A percentile compares a stretch with the other conserved stretches of the same genome.
Conservation (phyloP, 2,113 vertebrate species). For the Cichladusa arquata region DNA sequence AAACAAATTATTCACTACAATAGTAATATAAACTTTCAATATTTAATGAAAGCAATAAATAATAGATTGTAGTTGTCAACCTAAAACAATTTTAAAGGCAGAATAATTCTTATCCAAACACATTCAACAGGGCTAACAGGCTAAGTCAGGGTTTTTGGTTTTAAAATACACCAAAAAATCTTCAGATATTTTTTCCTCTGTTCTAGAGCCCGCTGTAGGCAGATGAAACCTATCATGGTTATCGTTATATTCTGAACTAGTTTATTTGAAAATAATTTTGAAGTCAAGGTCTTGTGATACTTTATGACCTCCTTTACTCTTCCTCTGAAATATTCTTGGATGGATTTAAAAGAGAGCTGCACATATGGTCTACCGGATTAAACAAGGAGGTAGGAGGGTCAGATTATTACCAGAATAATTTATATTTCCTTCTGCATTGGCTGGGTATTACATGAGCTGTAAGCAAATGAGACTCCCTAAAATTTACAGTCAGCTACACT, state of each 20-base stretch:
- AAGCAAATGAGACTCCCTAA: not conserved
- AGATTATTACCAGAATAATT: constrained; percentile 65
- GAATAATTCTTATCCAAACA: not conserved
- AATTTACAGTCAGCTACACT: constrained; percentile 11
- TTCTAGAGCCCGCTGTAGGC: not conserved
- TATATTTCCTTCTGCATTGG: constrained; percentile 56
- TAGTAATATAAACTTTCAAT: not conserved
- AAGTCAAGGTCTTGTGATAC: constrained; percentile 45
- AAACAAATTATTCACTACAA: not conserved
- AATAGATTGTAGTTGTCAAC: not conserved
- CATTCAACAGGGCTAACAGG: not conserved
- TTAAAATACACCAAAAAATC: not conserved
- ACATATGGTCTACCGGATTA: constrained; percentile 70
- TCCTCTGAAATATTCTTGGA: constrained; percentile 71
- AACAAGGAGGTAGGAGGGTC: constrained; percentile 35
- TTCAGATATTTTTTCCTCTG: not conserved
- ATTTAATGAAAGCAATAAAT: constrained; percentile 17
- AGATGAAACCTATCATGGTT: constrained; percentile 53
- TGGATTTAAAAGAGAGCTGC: constrained; percentile 67
- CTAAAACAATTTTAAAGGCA: not conserved
- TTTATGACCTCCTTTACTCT: constrained; percentile 61
- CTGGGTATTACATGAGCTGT: constrained; percentile 22
- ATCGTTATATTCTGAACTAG: constrained; percentile 30
- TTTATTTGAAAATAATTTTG: constrained; percentile 65
- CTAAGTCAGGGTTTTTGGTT: not conserved